Percentiles rank a stretch among this genome's conserved stretches.
phyloP scores from a whole-genome alignment of 2,113 vertebrate species.

The Burhinus oedicnemus region DNA sequence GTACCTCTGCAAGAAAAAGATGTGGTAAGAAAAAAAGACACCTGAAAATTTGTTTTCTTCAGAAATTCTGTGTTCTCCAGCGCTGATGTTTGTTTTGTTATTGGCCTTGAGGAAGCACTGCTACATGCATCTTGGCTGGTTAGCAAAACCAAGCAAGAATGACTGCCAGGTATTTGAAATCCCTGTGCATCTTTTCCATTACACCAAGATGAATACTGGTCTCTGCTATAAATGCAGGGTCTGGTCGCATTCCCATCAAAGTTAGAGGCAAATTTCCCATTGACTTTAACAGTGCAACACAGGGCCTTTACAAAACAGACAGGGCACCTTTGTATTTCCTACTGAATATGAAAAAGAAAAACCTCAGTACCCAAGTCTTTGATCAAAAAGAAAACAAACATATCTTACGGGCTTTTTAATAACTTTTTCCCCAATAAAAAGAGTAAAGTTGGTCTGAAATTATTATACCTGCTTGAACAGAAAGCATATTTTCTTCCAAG shows the following conservation, averaged over 20 bases:
- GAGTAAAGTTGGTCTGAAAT: constrained; percentile 49
- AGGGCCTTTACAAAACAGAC: constrained; percentile 4
- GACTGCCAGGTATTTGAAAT: neutral
- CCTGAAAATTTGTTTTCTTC: neutral
- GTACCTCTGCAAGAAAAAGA: neutral
- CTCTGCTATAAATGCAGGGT: neutral
- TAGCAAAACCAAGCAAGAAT: neutral
- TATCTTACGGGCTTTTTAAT: neutral
- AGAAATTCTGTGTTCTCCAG: neutral
- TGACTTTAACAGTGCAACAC: neutral
- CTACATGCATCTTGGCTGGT: neutral
- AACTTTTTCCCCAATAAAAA: constrained; percentile 55
- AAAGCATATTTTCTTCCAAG: constrained; percentile 58
- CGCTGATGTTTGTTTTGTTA: neutral
- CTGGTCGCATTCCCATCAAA: neutral
- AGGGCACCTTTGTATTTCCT: constrained; percentile 22
- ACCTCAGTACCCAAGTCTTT: neutral
- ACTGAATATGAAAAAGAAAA: constrained; percentile 31
- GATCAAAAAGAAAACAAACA: constrained; percentile 42
- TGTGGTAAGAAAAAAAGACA: neutral
- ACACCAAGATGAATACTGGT: neutral
- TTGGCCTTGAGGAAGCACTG: neutral
- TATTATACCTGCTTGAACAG: constrained; percentile 60
- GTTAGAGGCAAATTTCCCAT: neutral
- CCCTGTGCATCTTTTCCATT: neutral